Percentiles rank a stretch among this genome's conserved stretches.
phyloP scores from a whole-genome alignment of 2,113 vertebrate genomes.

The Tachysurus vachellii region DNA sequence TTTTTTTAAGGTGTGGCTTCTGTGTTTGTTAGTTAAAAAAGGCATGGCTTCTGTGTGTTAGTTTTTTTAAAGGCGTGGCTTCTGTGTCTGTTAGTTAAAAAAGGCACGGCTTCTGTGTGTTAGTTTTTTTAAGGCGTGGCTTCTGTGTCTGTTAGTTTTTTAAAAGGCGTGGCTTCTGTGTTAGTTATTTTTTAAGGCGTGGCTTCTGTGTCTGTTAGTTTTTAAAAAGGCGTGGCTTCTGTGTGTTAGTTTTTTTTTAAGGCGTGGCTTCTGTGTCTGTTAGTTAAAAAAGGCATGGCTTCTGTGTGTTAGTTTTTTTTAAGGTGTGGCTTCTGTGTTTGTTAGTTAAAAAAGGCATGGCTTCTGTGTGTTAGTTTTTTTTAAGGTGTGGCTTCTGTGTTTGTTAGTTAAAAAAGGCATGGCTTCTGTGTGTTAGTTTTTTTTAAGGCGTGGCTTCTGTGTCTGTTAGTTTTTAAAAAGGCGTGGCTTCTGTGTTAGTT shows the following conservation, averaged over 20 bases:
- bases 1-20: neutral
- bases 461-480: neutral
- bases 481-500: neutral
- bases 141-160: neutral
- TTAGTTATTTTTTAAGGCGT: no score
- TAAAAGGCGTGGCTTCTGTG: neutral
- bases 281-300: neutral
- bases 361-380: neutral
- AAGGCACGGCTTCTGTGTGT: no score
- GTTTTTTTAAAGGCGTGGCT: neutral
- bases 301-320: neutral
- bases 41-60: no score
- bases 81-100: neutral
- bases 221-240: neutral
- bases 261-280: neutral
- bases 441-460: no score
- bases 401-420: neutral
- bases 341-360: neutral
- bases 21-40: neutral
- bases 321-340: no score
- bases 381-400: no score
- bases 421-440: neutral
- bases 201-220: neutral
- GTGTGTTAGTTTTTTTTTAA: no score
- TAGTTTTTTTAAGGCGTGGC: neutral